Conservation (phyloP, 2,113 vertebrate genomes). For the Antidorcas marsupialis region DNA sequence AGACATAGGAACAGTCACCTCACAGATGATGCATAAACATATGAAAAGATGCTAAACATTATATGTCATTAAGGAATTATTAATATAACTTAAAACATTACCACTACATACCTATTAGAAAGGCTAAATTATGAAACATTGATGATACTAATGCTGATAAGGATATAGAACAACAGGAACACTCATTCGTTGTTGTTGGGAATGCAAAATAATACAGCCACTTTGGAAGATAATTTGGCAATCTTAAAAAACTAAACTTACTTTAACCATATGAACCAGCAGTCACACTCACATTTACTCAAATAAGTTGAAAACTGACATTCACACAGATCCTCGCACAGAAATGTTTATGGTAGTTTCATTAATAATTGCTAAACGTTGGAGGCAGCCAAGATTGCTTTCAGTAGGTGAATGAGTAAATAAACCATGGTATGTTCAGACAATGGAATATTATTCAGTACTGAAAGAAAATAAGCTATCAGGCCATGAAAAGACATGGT, state of each 20-base stretch:
- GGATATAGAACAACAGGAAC: neutral
- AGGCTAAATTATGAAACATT: neutral
- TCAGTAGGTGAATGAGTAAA: neutral
- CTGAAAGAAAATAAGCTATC: neutral
- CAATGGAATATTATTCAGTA: neutral
- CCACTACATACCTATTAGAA: neutral
- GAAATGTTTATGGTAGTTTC: neutral
- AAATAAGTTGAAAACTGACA: neutral
- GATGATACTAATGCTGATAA: neutral
- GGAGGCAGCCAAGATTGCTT: neutral
- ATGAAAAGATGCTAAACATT: neutral
- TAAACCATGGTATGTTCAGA: neutral
- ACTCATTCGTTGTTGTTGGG: neutral
- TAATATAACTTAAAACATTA: neutral
- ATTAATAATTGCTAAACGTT: neutral
- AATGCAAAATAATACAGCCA: neutral
- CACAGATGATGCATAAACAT: neutral
- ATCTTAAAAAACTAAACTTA: neutral
- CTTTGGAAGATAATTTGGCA: neutral
- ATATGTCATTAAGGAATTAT: neutral
- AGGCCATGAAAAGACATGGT: neutral
- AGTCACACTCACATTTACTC: neutral
- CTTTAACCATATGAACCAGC: neutral
- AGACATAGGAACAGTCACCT: neutral
- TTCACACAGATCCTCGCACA: neutral